Percentiles rank a stretch among this genome's conserved stretches.
phyloP scores from a whole-genome alignment of 2,888 invertebrate species.

The Prenolepis imparis region DNA sequence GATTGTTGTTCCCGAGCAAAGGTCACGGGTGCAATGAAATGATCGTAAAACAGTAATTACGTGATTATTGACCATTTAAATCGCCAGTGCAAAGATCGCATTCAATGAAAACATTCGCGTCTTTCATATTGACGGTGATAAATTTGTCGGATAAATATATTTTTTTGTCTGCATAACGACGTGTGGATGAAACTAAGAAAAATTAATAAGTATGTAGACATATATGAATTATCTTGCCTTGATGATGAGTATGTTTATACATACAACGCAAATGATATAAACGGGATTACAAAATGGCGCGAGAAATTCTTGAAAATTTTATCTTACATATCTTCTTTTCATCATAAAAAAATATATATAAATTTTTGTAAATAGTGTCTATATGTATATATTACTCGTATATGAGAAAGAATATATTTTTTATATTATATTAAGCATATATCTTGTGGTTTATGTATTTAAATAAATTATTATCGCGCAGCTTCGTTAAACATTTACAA shows the following conservation, averaged over 20 bases:
- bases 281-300: constrained; percentile 38
- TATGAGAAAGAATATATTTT: neutral
- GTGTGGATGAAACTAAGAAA: constrained; percentile 50
- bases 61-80: constrained; percentile 28
- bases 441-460: neutral
- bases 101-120: constrained; percentile 19
- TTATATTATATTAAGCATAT: neutral
- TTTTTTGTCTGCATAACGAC: neutral
- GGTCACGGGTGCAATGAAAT: constrained; percentile 33
- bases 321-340: neutral
- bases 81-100: constrained; percentile 35
- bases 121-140: neutral
- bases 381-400: too few relatives aligned
- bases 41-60: constrained; percentile 9
- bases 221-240: constrained; percentile 56
- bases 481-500: neutral
- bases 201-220: constrained; percentile 25
- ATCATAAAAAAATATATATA: neutral
- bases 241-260: constrained; percentile 59
- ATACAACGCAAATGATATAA: constrained; percentile 26
- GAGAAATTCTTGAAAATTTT: constrained; percentile 10
- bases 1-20: constrained; percentile 36
- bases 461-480: neutral
- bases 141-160: neutral
- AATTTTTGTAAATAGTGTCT: neutral